phyloP scores from a whole-genome alignment of 2,888 invertebrate species.

The Andrena hattorfiana region DNA sequence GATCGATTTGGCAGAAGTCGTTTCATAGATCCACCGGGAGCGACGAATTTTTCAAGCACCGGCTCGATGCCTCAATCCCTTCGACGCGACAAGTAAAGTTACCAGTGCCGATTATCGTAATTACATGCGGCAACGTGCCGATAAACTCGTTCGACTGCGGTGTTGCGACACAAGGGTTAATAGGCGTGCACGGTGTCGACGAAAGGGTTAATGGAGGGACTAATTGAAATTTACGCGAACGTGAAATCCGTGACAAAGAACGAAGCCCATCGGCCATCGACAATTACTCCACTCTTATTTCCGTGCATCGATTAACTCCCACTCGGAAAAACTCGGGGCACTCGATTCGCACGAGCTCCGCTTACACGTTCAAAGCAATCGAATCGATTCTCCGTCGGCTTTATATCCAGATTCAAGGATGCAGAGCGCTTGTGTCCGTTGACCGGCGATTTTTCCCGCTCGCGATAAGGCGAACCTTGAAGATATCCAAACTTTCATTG shows the following conservation, averaged over 20 bases:
- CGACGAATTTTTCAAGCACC: background rate
- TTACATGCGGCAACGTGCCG: conserved; percentile 19
- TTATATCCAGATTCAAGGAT: background rate
- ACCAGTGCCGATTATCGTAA: conserved; percentile 22
- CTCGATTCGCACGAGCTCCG: background rate
- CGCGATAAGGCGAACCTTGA: conserved; percentile 3
- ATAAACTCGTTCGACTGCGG: conserved; percentile 16
- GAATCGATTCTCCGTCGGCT: background rate
- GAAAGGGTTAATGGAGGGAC: conserved; percentile 26
- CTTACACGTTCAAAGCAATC: background rate
- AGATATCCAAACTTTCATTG: conserved; percentile 18
- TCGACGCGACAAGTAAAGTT: background rate
- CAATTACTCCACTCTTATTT: background rate
- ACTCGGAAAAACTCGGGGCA: background rate
- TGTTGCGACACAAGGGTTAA: conserved; percentile 36
- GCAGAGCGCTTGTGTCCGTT: background rate
- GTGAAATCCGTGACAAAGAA: conserved; percentile 13
- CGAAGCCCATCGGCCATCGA: background rate
- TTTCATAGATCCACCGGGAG: background rate
- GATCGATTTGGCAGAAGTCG: background rate
- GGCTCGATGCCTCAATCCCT: background rate
- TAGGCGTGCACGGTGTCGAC: conserved; percentile 19
- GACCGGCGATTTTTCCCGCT: background rate
- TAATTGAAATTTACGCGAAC: conserved; percentile 45
- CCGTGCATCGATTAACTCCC: background rate